Evolutionary conservation across 2,113 vertebrate species (phyloP).

Genomic region (Podarcis muralis): DNA sequence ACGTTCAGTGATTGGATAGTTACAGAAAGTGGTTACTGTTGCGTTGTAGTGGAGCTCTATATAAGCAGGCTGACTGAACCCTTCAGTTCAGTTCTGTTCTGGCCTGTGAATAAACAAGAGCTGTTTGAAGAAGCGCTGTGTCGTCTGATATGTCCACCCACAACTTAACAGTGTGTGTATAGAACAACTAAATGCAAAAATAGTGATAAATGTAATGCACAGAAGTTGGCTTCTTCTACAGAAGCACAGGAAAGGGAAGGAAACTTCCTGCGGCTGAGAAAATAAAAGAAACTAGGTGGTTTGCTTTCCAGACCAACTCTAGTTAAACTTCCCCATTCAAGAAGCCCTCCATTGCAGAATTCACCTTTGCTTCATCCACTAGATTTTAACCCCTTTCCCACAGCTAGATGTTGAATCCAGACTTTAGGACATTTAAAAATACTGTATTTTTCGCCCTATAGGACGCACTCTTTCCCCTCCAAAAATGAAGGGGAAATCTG

Average conservation of each 20-base stretch:
- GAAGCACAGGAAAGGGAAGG: not conserved
- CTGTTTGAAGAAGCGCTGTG: too few species aligned
- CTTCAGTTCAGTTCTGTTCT: too few species aligned
- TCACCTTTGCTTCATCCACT: not conserved
- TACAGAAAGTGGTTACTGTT: too few species aligned
- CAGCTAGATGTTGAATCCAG: not conserved
- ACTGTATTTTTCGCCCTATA: too few species aligned
- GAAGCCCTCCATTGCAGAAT: too few species aligned
- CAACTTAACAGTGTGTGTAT: not conserved
- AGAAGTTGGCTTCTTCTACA: not conserved
- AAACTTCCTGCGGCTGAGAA: not conserved
- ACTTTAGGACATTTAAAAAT: not conserved
- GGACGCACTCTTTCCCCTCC: too few species aligned
- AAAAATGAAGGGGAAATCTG: too few species aligned
- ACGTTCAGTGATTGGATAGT: too few species aligned
- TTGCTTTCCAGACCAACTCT: not conserved
- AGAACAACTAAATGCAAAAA: not conserved
- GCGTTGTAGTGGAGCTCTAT: too few species aligned
- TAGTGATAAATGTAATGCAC: not conserved
- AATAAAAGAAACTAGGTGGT: not conserved
- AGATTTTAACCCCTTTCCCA: not conserved
- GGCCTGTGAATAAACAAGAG: too few species aligned
- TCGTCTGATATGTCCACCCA: too few species aligned
- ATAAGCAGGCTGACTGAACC: too few species aligned
- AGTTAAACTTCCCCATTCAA: not conserved